Evolutionary conservation across 2,113 vertebrate species (phyloP), one percentile per base, ranked within the genome.

Genomic region (Salvelinus alpinus): DNA sequence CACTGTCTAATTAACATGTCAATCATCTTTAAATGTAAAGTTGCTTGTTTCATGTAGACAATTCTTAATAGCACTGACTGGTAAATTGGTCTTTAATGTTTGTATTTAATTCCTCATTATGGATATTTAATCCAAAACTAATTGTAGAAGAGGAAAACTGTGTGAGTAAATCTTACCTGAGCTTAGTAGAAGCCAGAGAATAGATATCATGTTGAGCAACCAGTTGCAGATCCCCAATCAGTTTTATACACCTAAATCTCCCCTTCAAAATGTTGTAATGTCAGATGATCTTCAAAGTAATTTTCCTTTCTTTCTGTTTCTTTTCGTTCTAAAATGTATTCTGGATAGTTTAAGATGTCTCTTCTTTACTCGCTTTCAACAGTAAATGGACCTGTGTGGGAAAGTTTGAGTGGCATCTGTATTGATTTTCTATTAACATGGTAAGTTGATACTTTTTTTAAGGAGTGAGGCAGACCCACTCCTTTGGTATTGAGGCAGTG

Each of bases 391-490:
- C 18, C 24, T 27, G 68, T 65, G 73, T 79, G 11, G 71, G 80
- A 84, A 80, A 90, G 86, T 81, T 87, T 86, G 76, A 18, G 54
- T 76, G 65, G 79, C n/a, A 72, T 80, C 78, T 59, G 48, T 76
- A 93, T 93, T 87, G 92, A 92, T 91, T 92, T 92, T 91, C 90
- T 85, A 82, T 91, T 84, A 70, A 20, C 68, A 11, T 9, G 76
- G 92, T 94, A 94, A 95, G 86, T 84, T 89, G 94, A 94, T 94
- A 91, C 87, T 44, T 44, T 75, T 71, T 65, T 85, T 85, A 80
- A 85, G 38, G 38, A 38, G 38, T 11, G 38, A 44, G 38, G 38
- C 38, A 44, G 38, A 11, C 38, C 38, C 38, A 91, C 87, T 62
- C 77, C 64, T 78, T 66, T 75, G 82, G 79, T 89, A 78, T 85